Percentiles rank a stretch among this genome's conserved stretches.
Evolutionary conservation across 2,113 vertebrate genomes (phyloP).

Genomic region (Bufo gargarizans): DNA sequence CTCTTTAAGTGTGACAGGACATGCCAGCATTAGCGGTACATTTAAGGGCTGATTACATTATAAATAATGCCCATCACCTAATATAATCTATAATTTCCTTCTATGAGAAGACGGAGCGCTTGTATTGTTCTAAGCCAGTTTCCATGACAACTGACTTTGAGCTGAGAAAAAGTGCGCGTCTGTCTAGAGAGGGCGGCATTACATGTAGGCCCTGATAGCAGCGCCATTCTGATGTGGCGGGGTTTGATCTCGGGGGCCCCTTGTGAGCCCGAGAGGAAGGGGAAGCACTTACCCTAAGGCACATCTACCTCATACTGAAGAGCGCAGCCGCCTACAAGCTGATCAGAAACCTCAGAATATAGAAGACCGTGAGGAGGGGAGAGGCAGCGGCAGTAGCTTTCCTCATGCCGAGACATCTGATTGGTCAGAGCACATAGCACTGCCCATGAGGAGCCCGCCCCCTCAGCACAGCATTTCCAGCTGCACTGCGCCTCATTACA

Average conservation of each 20-base stretch:
- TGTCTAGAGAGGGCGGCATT: not conserved
- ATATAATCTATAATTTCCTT: conserved; percentile 17
- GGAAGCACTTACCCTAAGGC: no score
- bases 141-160: conserved; percentile 22
- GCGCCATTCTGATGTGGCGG: not conserved
- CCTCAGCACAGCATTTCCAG: no score
- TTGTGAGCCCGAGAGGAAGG: no score
- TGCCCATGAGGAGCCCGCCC: no score
- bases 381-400: not conserved
- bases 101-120: not conserved
- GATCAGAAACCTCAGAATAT: no score
- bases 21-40: not conserved
- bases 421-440: no score
- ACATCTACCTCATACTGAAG: no score
- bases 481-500: no score
- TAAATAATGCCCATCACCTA: not conserved
- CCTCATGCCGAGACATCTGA: not conserved
- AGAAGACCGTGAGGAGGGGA: not conserved
- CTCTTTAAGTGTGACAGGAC: not conserved
- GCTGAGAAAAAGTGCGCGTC: not conserved
- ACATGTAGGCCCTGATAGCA: not conserved
- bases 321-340: no score
- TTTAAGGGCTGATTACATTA: not conserved
- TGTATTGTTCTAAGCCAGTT: not conserved
- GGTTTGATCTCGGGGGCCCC: no score